Conservation (phyloP, 53 echinoderm and acorn worm genomes). For the Paelopatides confundens region DNA sequence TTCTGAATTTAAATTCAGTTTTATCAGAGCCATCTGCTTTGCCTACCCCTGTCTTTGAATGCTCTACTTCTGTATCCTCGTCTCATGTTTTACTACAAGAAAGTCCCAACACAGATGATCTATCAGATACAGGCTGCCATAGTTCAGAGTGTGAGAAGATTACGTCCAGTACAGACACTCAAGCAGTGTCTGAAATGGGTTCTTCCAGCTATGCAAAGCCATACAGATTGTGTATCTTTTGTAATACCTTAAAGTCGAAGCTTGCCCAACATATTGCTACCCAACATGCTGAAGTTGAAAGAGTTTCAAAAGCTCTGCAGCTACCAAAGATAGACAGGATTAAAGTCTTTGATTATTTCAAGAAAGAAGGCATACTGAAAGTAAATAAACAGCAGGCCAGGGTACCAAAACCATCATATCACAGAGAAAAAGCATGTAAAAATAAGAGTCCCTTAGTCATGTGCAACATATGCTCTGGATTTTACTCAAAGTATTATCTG, state of each 20-base stretch:
- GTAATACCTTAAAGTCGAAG: slow-evolving; percentile 43
- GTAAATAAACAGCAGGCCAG: background rate
- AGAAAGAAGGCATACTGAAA: slow-evolving; percentile 33
- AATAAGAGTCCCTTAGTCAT: background rate
- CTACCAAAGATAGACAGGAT: slow-evolving; percentile 36
- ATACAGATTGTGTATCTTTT: slow-evolving; percentile 48
- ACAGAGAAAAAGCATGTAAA: background rate
- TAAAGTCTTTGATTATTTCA: slow-evolving; percentile 32
- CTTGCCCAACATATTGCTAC: slow-evolving; percentile 43
- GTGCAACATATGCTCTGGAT: background rate
- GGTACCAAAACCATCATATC: background rate
- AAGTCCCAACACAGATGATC: background rate
- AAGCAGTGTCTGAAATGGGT: background rate
- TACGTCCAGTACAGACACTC: background rate
- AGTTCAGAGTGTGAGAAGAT: background rate
- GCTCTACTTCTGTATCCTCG: background rate
- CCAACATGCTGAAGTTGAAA: slow-evolving; percentile 20
- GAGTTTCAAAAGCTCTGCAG: slow-evolving; percentile 26
- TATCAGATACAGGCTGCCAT: slow-evolving; percentile 1
- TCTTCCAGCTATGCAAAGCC: slow-evolving; percentile 30
- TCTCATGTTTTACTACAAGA: background rate
- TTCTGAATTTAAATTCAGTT: background rate
- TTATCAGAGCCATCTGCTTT: background rate
- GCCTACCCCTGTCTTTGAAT: background rate
- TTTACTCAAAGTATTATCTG: background rate